Base-by-base conservation (phyloP, 2,113 vertebrate genomes). In the Chiloscyllium plagiosum region DNA sequence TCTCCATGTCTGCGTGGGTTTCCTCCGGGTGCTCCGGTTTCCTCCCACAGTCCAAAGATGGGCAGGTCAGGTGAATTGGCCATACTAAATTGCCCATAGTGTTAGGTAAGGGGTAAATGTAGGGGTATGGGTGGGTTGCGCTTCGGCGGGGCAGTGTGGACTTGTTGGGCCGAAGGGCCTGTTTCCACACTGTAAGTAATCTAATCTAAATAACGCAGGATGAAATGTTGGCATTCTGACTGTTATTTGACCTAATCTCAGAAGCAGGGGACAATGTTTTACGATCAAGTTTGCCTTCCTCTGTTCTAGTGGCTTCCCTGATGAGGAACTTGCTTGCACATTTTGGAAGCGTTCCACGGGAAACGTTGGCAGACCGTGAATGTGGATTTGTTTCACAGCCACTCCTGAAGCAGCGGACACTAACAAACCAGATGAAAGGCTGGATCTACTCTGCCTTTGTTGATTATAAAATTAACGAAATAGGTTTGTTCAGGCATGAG, bases 401-500 rank as follows among this genome's bases (percentile, higher is more conserved):
- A 37, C 61, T 37, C 65, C 61, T 68, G 89, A 93, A 5, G 19
- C 61, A 68, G 17, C 33, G 19, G 1, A 92, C 87, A 29, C 61
- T 6, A 20, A n/a, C 5, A 66, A 68, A 93, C 61, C 61, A 66
- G 61, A 93, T 61, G 19, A 93, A 66, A 66, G 61, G 89, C 89
- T 68, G 61, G 89, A 68, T 66, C 56, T 61, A 52, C 3, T 33
- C 86, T 61, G 13, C 15, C 50, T 13, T 61, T 33, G 61, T 93
- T 65, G n/a, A 17, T n/a, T 37, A 33, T 37, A 93, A 93, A 93
- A 93, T 93, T 37, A 22, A n/a, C 37, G 89, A 93, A 66, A 93
- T 68, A 66, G 37, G 89, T 93, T 93, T 93, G 5, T 66, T 92
- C 17, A n/a, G 89, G 89, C 89, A 7, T 92, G 89, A 29, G 89